Percentiles rank a stretch among this genome's conserved stretches.
These are phyloP conservation scores for Lipophrys pholis DNA, from an alignment of 2,113 vertebrate species.

Conservation along the genomic window DNA sequence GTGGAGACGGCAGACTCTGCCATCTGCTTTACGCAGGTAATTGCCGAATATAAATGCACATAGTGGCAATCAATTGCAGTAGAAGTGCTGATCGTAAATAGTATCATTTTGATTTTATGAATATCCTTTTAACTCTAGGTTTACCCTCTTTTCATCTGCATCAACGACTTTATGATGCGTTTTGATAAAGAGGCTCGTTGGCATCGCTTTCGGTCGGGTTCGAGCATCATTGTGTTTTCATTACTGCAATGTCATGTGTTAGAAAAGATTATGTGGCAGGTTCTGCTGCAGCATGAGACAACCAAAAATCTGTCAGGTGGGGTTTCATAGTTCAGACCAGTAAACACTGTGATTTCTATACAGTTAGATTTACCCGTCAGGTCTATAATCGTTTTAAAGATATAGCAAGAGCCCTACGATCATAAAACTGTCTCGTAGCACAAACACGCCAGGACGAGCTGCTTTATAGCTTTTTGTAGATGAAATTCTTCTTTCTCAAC, in stretches of 20 bases:
- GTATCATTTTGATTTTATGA: neutral
- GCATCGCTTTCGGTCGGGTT: neutral
- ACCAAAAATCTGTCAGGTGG: conserved; percentile 34
- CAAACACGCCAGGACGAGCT: conserved; percentile 10
- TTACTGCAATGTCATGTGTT: conserved; percentile 32
- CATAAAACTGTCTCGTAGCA: conserved; percentile 9
- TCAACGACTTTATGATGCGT: neutral
- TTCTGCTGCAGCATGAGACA: neutral
- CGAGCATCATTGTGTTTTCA: conserved; percentile 7
- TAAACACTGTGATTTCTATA: conserved; percentile 42
- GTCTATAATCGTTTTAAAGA: conserved; percentile 21
- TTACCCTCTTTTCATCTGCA: neutral
- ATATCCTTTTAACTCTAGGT: neutral
- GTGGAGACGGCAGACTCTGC: neutral
- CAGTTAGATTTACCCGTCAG: conserved; percentile 9
- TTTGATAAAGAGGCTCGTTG: conserved; percentile 25
- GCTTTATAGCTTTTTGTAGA: conserved; percentile 3
- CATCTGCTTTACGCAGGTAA: neutral
- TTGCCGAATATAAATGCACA: neutral
- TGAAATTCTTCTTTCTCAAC: conserved; percentile 5
- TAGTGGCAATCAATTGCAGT: neutral
- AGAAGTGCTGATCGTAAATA: neutral
- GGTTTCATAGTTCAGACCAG: conserved; percentile 18
- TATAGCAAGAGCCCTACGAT: conserved; percentile 13
- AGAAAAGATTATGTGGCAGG: conserved; percentile 27